Conservation (phyloP, 2,888 invertebrate species). For the Diabrotica balteata region DNA sequence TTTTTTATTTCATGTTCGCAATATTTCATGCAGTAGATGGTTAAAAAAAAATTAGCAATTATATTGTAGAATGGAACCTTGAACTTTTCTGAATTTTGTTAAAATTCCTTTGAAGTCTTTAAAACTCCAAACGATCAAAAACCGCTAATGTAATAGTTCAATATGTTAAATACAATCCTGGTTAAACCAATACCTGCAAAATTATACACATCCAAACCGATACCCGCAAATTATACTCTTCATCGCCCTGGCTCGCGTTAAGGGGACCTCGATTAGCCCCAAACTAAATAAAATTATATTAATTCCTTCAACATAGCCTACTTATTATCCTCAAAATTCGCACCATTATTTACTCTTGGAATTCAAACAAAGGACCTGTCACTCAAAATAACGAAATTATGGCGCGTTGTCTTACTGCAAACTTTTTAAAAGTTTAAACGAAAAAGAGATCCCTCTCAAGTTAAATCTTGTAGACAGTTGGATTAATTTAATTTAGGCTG, state of each 20-base stretch:
- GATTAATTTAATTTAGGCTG: conserved; percentile 4
- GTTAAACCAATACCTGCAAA: conserved; percentile 1
- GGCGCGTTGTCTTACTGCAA: conserved; percentile 11
- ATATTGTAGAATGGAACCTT: too few relatives aligned
- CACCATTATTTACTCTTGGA: conserved; percentile 20
- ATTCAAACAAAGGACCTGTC: conserved; percentile 19
- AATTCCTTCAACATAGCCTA: conserved; percentile 14
- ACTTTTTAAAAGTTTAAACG: conserved; percentile 22
- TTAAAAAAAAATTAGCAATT: too few relatives aligned
- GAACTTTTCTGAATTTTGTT: too few relatives aligned
- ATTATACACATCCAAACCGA: conserved; percentile 7
- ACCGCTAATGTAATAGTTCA: too few relatives aligned
- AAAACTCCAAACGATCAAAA: too few relatives aligned
- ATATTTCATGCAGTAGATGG: too few relatives aligned
- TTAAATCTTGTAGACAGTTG: conserved; percentile 1
- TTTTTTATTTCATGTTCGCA: too few relatives aligned
- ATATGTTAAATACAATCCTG: too few relatives aligned
- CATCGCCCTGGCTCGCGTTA: conserved; percentile 11
- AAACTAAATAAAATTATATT: conserved; percentile 24
- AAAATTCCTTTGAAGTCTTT: too few relatives aligned
- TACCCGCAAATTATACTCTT: conserved; percentile 19
- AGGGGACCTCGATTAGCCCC: conserved; percentile 9
- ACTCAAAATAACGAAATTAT: conserved; percentile 17
- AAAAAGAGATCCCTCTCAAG: conserved; percentile 9
- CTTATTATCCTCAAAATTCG: conserved; percentile 17